Conservation (phyloP, 2,797 vertebrate species). For the Alfaro cultratus region DNA sequence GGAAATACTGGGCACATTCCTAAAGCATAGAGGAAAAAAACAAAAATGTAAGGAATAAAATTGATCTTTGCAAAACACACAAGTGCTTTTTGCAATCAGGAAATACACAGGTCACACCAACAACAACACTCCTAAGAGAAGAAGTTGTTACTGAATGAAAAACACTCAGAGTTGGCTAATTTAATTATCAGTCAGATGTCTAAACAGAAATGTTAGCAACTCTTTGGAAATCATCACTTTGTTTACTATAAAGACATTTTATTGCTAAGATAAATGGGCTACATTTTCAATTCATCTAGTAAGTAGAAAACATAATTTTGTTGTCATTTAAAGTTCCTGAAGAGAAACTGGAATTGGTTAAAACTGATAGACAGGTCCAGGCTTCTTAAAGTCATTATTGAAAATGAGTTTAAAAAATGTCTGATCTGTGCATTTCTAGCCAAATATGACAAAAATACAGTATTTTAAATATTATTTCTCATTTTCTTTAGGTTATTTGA, state of each 20-base stretch:
- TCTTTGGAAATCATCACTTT: neutral
- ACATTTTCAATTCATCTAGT: neutral
- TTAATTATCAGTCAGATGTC: neutral
- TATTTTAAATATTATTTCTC: neutral
- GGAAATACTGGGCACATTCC: slow-evolving; percentile 99
- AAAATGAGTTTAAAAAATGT: neutral
- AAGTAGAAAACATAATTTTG: neutral
- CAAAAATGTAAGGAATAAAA: slow-evolving; percentile 12
- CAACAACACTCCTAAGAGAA: neutral
- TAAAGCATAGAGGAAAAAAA: slow-evolving; percentile 53
- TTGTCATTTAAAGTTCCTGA: neutral
- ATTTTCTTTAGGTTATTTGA: neutral
- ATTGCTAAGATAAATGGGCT: neutral
- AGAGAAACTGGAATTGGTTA: neutral
- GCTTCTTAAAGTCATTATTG: neutral
- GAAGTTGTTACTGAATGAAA: neutral
- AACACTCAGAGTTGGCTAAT: neutral
- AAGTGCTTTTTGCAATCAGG: neutral
- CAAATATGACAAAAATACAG: neutral
- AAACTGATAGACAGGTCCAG: neutral
- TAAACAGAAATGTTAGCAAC: neutral
- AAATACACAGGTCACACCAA: neutral
- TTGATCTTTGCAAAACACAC: no score
- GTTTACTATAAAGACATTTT: neutral
- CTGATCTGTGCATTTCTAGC: neutral